These are phyloP conservation scores for Iselma pallidipennis DNA, from an alignment of 2,888 invertebrate species.

Conservation along the genomic window DNA sequence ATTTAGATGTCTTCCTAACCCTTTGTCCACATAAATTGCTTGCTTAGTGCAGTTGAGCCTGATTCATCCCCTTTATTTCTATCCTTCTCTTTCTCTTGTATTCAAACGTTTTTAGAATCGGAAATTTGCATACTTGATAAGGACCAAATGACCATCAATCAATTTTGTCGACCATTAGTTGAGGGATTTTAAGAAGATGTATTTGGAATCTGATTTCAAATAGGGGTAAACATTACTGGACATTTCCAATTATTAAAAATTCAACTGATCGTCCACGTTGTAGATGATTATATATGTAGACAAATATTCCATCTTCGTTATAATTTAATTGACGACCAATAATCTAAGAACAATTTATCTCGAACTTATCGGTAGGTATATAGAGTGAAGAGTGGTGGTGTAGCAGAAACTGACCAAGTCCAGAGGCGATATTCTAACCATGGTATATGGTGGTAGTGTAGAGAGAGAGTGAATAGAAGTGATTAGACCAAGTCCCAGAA, in stretches of 20 bases:
- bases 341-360: not conserved
- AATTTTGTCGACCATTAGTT: not conserved
- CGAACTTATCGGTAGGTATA: no score
- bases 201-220: not conserved
- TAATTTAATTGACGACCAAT: no score
- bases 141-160: constrained; percentile 28
- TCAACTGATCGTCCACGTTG: no score
- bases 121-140: constrained; percentile 36
- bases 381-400: constrained; percentile 10
- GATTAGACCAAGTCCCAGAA: constrained; percentile 46
- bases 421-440: constrained; percentile 43
- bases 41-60: constrained; percentile 47
- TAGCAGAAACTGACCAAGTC: constrained; percentile 46
- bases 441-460: constrained; percentile 9
- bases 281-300: no score
- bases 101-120: constrained; percentile 11
- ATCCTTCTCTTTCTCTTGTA: not conserved
- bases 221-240: not conserved
- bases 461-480: constrained; percentile 45
- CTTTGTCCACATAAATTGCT: constrained; percentile 52
- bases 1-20: constrained; percentile 48
- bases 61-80: constrained; percentile 27
- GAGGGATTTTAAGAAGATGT: not conserved
- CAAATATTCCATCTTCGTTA: no score
- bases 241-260: not conserved